Percentiles rank a stretch among this genome's conserved stretches.
Conservation (phyloP, 2,888 invertebrate genomes). For the Stenotaenia linearis region DNA sequence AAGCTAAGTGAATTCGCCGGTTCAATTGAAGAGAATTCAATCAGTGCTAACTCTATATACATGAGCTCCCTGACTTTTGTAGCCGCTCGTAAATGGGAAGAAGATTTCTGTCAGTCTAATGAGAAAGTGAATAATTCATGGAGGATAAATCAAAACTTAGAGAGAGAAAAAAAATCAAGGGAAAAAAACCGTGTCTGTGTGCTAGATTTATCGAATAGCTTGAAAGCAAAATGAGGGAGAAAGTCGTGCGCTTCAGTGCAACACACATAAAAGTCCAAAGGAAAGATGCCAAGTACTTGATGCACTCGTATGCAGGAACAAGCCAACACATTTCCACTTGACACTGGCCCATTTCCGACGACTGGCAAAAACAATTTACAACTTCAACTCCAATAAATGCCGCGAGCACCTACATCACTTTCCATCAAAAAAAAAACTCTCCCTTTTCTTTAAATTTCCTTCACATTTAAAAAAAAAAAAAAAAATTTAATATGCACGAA, state of each 20-base stretch:
- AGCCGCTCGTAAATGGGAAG: conserved; percentile 21
- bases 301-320: conserved; percentile 24
- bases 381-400: neutral
- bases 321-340: conserved; percentile 23
- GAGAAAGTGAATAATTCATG: conserved; percentile 26
- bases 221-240: conserved; percentile 14
- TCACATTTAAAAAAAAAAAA: neutral
- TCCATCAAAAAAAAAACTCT: no score
- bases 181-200: neutral
- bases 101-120: conserved; percentile 26
- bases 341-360: conserved; percentile 24
- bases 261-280: conserved; percentile 20
- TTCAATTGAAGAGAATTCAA: conserved; percentile 12
- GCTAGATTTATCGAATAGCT: conserved; percentile 21
- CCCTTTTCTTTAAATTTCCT: no score
- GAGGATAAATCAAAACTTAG: conserved; percentile 13
- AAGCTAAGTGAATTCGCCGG: conserved; percentile 13
- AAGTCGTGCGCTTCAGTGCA: conserved; percentile 19
- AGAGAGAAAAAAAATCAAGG: neutral
- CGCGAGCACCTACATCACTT: neutral
- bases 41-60: conserved; percentile 26
- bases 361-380: conserved; percentile 24
- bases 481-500: neutral
- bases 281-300: conserved; percentile 26
- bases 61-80: conserved; percentile 20